These are phyloP conservation scores for Sitta carolinensis DNA, from an alignment of 2,797 vertebrate genomes.

Conservation along the genomic window DNA sequence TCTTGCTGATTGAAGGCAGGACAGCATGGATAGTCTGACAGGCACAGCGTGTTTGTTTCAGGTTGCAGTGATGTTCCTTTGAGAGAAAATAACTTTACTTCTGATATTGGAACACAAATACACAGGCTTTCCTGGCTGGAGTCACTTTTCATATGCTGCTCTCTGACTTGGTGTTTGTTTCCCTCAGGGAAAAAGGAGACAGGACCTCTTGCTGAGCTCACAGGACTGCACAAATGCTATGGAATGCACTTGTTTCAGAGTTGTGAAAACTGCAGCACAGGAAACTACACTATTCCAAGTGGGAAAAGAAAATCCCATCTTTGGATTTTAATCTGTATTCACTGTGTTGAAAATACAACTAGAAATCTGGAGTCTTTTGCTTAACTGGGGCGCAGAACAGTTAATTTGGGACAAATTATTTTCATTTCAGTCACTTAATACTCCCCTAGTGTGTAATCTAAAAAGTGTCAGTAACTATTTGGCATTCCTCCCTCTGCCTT, in stretches of 20 bases:
- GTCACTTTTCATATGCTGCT: background rate
- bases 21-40: background rate
- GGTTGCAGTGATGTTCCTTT: background rate
- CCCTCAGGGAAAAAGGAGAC: background rate
- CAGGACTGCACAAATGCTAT: background rate
- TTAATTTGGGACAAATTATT: background rate
- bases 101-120: background rate
- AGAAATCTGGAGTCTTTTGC: background rate
- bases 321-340: background rate
- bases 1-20: background rate
- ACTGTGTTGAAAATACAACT: background rate
- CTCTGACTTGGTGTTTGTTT: background rate
- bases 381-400: background rate
- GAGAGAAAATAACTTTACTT: background rate
- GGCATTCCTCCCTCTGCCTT: background rate
- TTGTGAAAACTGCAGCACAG: background rate
- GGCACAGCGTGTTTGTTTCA: background rate
- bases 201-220: background rate
- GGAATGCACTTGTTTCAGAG: background rate
- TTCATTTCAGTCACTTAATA: background rate
- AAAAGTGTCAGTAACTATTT: background rate
- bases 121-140: background rate
- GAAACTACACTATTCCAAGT: background rate
- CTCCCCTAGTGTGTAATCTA: background rate
- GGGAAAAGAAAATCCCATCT: background rate